A percentile compares a stretch with the other conserved stretches of the same genome.
Conservation (phyloP, 2,888 invertebrate genomes). For the Pharmacophagus antenor region DNA sequence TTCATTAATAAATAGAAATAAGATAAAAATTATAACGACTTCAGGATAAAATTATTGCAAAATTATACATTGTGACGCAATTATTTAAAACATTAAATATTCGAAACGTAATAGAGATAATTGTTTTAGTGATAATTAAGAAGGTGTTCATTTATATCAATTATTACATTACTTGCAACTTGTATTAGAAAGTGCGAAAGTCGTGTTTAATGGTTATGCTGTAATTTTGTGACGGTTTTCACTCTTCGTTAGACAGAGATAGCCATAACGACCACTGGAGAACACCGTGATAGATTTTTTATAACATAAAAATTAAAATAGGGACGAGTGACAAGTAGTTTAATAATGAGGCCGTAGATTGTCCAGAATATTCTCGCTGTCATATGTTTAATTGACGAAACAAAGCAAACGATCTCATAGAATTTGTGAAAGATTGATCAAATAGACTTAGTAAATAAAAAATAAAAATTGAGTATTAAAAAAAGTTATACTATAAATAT, state of each 20-base stretch:
- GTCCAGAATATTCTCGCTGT: too few relatives aligned
- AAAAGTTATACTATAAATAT: too few relatives aligned
- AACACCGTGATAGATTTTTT: not conserved
- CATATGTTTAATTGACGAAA: too few relatives aligned
- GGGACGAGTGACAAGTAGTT: too few relatives aligned
- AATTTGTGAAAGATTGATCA: too few relatives aligned
- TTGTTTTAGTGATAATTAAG: not conserved
- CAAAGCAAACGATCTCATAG: too few relatives aligned
- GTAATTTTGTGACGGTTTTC: conserved; percentile 3
- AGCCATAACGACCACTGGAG: not conserved
- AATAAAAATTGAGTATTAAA: too few relatives aligned
- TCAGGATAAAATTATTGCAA: too few relatives aligned
- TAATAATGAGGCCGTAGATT: not conserved
- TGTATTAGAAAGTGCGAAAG: not conserved
- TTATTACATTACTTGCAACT: not conserved
- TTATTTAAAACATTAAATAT: not conserved
- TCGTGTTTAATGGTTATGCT: not conserved
- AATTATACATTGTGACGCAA: not conserved
- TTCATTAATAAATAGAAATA: too few relatives aligned
- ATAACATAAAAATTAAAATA: too few relatives aligned
- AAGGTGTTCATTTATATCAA: not conserved
- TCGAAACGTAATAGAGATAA: not conserved
- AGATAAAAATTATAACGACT: too few relatives aligned
- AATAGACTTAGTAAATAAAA: too few relatives aligned
- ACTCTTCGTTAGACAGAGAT: not conserved